phyloP scores from a whole-genome alignment of 2,113 vertebrate species.

The Charina bottae region DNA sequence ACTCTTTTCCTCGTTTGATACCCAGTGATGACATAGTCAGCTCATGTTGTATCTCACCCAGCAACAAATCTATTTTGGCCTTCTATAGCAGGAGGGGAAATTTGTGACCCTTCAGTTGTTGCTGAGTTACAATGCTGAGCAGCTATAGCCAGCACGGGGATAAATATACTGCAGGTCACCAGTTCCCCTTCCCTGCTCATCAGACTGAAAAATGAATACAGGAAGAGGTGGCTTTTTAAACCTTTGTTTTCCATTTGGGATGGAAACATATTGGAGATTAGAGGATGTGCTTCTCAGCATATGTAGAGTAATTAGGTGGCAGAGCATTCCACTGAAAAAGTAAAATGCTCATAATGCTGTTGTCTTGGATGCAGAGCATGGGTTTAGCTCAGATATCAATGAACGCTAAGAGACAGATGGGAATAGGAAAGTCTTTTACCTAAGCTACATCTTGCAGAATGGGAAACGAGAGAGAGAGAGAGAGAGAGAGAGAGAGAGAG shows the following conservation, averaged over 20 bases:
- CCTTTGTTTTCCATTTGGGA: neutral
- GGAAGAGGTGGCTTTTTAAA: neutral
- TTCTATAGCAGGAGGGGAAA: neutral
- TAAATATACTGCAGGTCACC: neutral
- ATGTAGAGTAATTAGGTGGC: neutral
- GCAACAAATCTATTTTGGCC: neutral
- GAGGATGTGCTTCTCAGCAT: neutral
- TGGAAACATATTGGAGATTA: neutral
- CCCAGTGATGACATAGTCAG: neutral
- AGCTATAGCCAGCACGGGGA: neutral
- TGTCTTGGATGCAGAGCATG: neutral
- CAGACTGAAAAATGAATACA: neutral
- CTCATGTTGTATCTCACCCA: neutral
- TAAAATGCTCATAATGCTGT: neutral
- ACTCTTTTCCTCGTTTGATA: neutral
- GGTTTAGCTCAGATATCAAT: neutral
- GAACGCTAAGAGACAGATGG: neutral
- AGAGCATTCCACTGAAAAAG: neutral
- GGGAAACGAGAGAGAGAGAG: neutral
- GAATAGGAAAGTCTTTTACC: neutral
- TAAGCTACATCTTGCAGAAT: neutral
- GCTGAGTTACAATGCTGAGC: neutral
- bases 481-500: neutral
- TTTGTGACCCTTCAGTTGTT: neutral
- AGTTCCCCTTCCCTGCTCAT: neutral